A percentile compares a stretch with the other conserved stretches of the same genome.
These are phyloP conservation scores for Siniperca undulata DNA, from an alignment of 2,797 vertebrate genomes.

Conservation along the genomic window DNA sequence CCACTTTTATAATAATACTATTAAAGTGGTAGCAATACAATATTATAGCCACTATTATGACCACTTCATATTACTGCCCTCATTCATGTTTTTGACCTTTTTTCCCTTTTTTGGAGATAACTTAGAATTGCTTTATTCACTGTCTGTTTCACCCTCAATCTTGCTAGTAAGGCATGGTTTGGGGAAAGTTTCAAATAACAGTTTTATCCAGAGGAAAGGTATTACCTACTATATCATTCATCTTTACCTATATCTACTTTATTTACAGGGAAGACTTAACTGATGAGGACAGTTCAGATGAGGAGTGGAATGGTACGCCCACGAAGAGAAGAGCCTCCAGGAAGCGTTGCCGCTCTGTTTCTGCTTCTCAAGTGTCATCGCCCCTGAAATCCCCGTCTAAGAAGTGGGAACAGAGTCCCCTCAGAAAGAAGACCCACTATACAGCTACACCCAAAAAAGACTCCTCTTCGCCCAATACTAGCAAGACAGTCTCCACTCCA, in stretches of 20 bases:
- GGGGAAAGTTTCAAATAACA: not conserved
- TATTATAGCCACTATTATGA: not conserved
- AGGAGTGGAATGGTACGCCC: constrained; percentile 39
- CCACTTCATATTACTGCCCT: not conserved
- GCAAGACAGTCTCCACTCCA: constrained; percentile 24
- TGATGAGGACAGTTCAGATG: constrained; percentile 55
- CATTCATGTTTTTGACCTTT: not conserved
- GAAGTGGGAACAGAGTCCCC: constrained; percentile 14
- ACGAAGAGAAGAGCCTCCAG: constrained; percentile 30
- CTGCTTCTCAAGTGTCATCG: constrained; percentile 17
- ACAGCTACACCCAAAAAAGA: constrained; percentile 35
- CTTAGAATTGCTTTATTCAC: not conserved
- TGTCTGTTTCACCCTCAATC: not conserved
- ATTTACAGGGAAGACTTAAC: constrained; percentile 43
- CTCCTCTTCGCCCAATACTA: not conserved
- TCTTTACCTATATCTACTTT: not conserved
- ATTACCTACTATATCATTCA: not conserved
- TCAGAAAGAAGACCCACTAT: constrained; percentile 23
- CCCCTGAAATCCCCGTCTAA: constrained; percentile 44
- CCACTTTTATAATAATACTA: not conserved
- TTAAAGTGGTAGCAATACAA: not conserved
- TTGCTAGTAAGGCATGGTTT: not conserved
- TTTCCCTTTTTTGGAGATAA: not conserved
- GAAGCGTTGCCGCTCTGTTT: constrained; percentile 35
- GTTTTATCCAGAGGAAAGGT: not conserved